These are phyloP conservation scores for Garrulus glandarius DNA, from an alignment of 2,797 vertebrate genomes.

Conservation along the genomic window DNA sequence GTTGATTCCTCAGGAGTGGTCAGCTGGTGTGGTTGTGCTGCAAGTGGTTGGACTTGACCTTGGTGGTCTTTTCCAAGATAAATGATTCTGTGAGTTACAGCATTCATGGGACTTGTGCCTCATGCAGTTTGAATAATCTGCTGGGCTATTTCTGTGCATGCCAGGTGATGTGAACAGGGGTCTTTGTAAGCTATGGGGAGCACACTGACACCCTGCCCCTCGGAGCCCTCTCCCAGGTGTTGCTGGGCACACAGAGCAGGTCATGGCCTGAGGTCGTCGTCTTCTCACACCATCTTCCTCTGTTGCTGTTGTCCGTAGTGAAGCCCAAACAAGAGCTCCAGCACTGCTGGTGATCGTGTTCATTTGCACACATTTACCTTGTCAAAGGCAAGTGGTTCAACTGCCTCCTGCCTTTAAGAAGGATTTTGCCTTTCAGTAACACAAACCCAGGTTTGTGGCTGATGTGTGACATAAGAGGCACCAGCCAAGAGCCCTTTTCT, in stretches of 20 bases:
- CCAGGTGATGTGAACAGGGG: neutral
- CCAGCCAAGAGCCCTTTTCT: neutral
- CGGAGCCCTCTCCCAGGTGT: accelerated
- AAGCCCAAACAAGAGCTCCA: neutral
- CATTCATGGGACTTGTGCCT: neutral
- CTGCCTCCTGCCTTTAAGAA: neutral
- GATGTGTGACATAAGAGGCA: accelerated
- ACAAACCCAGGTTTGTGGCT: neutral
- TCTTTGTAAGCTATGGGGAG: neutral
- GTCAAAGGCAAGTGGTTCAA: neutral
- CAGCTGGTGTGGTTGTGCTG: accelerated
- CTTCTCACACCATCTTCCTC: neutral
- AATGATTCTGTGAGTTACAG: accelerated
- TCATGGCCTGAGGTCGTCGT: accelerated
- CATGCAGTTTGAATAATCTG: accelerated
- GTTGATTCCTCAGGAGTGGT: neutral
- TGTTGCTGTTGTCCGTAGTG: neutral
- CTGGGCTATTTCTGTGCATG: accelerated
- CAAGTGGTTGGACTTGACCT: neutral
- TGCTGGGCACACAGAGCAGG: accelerated
- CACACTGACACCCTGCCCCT: neutral
- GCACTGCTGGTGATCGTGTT: neutral
- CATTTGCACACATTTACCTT: accelerated
- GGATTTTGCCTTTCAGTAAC: neutral
- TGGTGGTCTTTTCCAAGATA: neutral